Conservation (phyloP, 1,140 invertebrate genomes). For the Dendrolimus kikuchii region DNA sequence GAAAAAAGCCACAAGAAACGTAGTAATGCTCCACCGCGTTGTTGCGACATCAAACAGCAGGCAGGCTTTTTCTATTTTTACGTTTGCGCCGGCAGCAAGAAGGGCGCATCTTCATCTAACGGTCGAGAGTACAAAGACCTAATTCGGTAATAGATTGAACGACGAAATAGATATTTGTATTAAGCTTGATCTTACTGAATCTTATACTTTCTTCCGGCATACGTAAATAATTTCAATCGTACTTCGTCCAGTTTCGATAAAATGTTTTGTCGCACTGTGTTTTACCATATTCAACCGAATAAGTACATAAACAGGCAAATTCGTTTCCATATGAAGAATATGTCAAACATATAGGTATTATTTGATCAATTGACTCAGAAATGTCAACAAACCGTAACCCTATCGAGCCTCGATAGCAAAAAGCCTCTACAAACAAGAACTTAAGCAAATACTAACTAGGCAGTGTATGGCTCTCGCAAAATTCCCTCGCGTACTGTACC, state of each 20-base stretch:
- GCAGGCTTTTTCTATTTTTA: slow-evolving; percentile 16
- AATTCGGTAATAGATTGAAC: background rate
- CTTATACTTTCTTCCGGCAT: too few relatives aligned
- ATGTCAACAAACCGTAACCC: slow-evolving; percentile 44
- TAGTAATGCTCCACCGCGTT: background rate
- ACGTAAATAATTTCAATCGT: background rate
- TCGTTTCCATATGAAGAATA: too few relatives aligned
- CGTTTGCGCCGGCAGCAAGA: slow-evolving; percentile 8
- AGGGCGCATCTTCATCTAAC: slow-evolving; percentile 8
- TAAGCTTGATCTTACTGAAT: too few relatives aligned
- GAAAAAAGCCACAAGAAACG: slow-evolving; percentile 11
- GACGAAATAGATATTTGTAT: background rate
- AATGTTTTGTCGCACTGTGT: too few relatives aligned
- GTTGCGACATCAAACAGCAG: slow-evolving; percentile 8
- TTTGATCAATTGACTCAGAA: slow-evolving; percentile 39
- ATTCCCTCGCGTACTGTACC: slow-evolving; percentile 32
- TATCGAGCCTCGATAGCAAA: slow-evolving; percentile 53
- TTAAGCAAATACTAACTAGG: slow-evolving; percentile 51
- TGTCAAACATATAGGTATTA: background rate
- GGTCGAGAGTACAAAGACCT: background rate
- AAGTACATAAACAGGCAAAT: too few relatives aligned
- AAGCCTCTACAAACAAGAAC: slow-evolving; percentile 43
- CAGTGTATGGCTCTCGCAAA: slow-evolving; percentile 49
- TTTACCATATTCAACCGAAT: too few relatives aligned
- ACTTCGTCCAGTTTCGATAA: background rate